Evolutionary conservation across 2,888 invertebrate species (phyloP).

Genomic region (Drosophila helvetica): DNA sequence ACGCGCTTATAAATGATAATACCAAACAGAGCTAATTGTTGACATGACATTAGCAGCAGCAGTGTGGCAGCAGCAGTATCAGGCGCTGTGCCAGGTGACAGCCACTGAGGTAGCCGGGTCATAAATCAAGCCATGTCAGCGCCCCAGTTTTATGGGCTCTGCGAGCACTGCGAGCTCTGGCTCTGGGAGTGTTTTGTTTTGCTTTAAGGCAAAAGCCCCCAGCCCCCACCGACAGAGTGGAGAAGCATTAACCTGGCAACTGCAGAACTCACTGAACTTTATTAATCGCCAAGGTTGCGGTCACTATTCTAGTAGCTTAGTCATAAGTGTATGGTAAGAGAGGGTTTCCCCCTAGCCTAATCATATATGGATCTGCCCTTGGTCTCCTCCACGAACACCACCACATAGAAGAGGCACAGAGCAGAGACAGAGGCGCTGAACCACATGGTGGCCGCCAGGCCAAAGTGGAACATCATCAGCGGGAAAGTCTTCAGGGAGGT

Average conservation of each 20-base stretch:
- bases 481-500: constrained; percentile 70
- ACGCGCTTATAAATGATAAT: constrained; percentile 56
- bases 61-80: constrained; percentile 1
- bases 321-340: too few species aligned
- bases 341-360: constrained; percentile 20
- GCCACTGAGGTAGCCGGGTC: constrained; percentile 29
- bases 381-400: constrained; percentile 75
- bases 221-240: neutral
- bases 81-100: neutral
- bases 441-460: constrained; percentile 77
- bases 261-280: constrained; percentile 7
- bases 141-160: constrained; percentile 53
- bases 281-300: constrained; percentile 18
- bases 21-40: constrained; percentile 70
- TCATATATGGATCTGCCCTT: constrained; percentile 72
- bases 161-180: constrained; percentile 30
- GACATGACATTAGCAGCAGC: constrained; percentile 60
- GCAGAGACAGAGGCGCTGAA: constrained; percentile 62
- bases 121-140: constrained; percentile 68
- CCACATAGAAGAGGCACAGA: constrained; percentile 72
- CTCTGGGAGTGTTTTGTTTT: constrained; percentile 31
- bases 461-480: constrained; percentile 62
- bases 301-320: neutral
- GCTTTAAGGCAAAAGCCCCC: constrained; percentile 34
- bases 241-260: neutral